Conservation (phyloP, 2,113 vertebrate genomes). For the Trogon melanurus region DNA sequence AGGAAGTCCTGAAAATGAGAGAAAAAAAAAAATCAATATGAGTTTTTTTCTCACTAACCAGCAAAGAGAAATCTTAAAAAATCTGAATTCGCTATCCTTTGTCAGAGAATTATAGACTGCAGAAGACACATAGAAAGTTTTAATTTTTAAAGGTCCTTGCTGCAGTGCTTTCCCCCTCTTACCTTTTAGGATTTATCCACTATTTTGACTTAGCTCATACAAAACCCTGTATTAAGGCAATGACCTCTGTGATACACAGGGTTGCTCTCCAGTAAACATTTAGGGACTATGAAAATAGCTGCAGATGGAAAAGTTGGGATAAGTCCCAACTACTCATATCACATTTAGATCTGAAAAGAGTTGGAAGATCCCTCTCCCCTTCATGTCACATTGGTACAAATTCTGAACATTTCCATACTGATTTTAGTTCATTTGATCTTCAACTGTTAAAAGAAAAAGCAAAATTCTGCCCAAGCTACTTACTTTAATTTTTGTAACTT, state of each 20-base stretch:
- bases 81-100: background rate
- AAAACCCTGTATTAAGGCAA: background rate
- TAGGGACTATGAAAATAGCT: background rate
- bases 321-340: background rate
- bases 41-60: background rate
- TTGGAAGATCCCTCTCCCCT: background rate
- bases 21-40: background rate
- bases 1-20: conserved; percentile 86
- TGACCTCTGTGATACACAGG: background rate
- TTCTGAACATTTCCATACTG: background rate
- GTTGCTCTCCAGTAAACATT: background rate
- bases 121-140: background rate
- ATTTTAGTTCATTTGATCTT: background rate
- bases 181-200: background rate
- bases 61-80: background rate
- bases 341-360: background rate
- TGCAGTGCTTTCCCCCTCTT: background rate
- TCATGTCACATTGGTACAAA: background rate
- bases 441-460: background rate
- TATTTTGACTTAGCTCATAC: background rate
- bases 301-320: background rate
- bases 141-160: background rate
- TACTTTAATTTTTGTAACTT: background rate
- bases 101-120: background rate
- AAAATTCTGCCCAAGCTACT: background rate